phyloP scores from a whole-genome alignment of 2,113 vertebrate genomes.

The Ictalurus furcatus region DNA sequence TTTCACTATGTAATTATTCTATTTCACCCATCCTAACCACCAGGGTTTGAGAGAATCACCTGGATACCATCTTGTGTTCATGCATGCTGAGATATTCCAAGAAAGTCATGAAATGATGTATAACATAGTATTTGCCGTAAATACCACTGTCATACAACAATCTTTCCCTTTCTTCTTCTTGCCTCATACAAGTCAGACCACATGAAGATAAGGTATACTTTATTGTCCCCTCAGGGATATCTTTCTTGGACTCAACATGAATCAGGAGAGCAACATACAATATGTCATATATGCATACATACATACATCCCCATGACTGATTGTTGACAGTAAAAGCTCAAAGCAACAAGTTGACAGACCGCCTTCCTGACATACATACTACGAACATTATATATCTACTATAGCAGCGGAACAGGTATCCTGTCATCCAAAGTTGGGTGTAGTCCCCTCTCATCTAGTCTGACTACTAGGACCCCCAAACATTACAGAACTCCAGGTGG shows the following conservation, averaged over 20 bases:
- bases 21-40: background rate
- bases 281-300: background rate
- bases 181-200: background rate
- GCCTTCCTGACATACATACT: background rate
- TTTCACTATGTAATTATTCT: background rate
- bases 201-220: background rate
- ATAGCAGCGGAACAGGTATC: background rate
- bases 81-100: background rate
- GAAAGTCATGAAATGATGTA: background rate
- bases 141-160: background rate
- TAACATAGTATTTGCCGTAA: background rate
- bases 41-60: background rate
- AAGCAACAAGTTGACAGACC: background rate
- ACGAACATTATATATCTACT: background rate
- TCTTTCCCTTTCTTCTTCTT: background rate
- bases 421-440: background rate
- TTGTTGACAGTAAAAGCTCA: background rate
- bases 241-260: background rate
- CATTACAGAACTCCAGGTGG: background rate
- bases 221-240: background rate
- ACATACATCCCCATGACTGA: background rate
- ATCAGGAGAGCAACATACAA: background rate
- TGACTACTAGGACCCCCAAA: background rate
- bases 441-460: background rate
- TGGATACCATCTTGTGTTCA: background rate